Base-by-base conservation (phyloP, 23 tunicate genomes). In the Trididemnum clinides region DNA sequence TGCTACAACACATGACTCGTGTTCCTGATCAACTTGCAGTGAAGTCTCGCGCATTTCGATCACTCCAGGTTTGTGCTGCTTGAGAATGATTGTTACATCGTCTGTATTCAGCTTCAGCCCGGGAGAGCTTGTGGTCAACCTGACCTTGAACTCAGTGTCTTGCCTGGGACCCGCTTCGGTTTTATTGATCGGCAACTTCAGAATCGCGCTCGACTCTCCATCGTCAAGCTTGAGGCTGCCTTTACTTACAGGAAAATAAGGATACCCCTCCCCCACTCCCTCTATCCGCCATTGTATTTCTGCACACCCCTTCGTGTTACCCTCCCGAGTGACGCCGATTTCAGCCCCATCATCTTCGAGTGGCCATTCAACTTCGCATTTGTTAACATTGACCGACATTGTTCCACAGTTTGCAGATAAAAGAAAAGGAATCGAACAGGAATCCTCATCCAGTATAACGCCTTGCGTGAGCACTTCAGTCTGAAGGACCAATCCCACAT, bases 61-160 rank as follows among this genome's bases (percentile, higher is more conserved):
- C 0, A 51, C 30, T 39, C 87, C 87, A 2, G 87, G 87, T 0
- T 77, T 51, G 26, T 25, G 64, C 19, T 54, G 33, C 78, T 54
- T 64, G 4, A 66, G 51, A 32, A 78, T 33, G 20, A 57, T 10
- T 21, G 30, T 2, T 44, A 39, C 50, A 19, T 7, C 28, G 31
- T 76, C 83, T 0, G 69, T 12, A 19, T 49, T 78, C 1, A 32
- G n/a, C 1, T 78, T 79, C 76, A 86, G 36, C 26, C 83, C 90
- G 3, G 72, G 33, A 0, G 84, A 44, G 25, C 49, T 10, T 2
- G 90, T 78, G n/a, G 22, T 20, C 1, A 86, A 22, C 2, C 33
- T 38, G 2, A 86, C 5, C 12, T 25, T 1, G 19, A 33, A 27
- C 28, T 39, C 32, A 1, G 10, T 30, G 34, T 78, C 84, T 32